Base-by-base conservation (phyloP, 2,113 vertebrate species). In the Chiloscyllium plagiosum region DNA sequence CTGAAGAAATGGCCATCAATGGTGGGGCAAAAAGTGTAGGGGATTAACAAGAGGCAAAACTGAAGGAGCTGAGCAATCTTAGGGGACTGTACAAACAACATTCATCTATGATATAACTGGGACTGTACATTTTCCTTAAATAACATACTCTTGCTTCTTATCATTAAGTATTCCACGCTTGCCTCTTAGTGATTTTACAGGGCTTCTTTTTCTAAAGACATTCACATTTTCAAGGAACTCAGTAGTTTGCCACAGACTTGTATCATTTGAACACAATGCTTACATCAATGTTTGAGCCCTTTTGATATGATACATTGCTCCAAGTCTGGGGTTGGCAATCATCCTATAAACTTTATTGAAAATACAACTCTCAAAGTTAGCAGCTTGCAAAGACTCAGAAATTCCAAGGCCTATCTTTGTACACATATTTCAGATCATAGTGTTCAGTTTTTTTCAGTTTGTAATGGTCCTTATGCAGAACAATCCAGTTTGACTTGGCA, bases 361-460 rank as follows among this genome's bases (percentile, higher is more conserved):
- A 93, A 19, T 37, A 92, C n/a, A 92, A 92, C 87, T 65, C 52
- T 66, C 66, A 8, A 17, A 66, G 61, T 66, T 61, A 93, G 33
- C 13, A 68, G 89, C 89, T 93, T 37, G 89, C 89, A 37, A 8
- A 37, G 89, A 42, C 65, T 93, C 61, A 20, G 37, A 66, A 93
- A 66, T 93, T 92, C 89, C 61, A 66, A 37, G 29, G 89, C 61
- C 37, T 93, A 66, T 66, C 61, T 37, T 10, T n/a, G 20, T 37
- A 37, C 61, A 66, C 89, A 93, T 66, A 66, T 66, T 93, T 93
- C 61, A 93, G 29, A 93, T 93, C 89, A 66, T 66, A 68, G 37
- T 93, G 61, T 93, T 93, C 66, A 37, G 89, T 66, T 92, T 92
- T 65, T 56, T 92, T 92, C 89, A 65, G 89, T 68, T 93, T 66